A percentile compares a stretch with the other conserved stretches of the same genome.
Evolutionary conservation across 1,140 invertebrate genomes (phyloP).

Genomic region (Spodoptera litura): DNA sequence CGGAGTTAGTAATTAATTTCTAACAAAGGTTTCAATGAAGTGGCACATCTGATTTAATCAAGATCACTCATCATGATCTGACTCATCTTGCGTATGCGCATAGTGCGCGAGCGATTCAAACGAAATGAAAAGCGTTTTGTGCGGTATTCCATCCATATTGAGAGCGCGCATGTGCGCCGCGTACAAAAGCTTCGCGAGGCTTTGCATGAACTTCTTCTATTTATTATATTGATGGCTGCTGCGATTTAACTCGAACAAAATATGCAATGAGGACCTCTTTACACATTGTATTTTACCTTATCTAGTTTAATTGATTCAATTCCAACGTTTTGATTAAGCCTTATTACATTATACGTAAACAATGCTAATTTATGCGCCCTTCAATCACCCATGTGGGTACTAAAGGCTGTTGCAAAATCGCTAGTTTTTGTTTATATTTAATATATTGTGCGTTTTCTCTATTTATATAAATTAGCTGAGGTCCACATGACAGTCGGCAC

Average conservation of each 20-base stretch:
- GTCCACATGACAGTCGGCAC: constrained; percentile 54
- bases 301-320: background rate
- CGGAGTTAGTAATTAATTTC: background rate
- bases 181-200: constrained; percentile 72
- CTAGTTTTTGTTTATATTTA: constrained; percentile 13
- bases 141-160: constrained; percentile 65
- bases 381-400: constrained; percentile 11
- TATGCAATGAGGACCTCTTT: constrained; percentile 21
- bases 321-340: background rate
- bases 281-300: constrained; percentile 5
- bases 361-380: background rate
- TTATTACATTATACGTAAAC: constrained; percentile 1
- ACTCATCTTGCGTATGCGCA: constrained; percentile 79
- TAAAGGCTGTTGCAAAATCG: constrained; percentile 24
- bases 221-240: constrained; percentile 60
- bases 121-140: constrained; percentile 84
- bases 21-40: background rate
- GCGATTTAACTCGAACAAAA: constrained; percentile 52
- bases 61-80: constrained; percentile 48
- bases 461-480: constrained; percentile 35
- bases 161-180: constrained; percentile 77
- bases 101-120: constrained; percentile 78
- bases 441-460: background rate
- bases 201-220: constrained; percentile 73
- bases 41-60: constrained; percentile 12